Conservation (phyloP, 1,140 invertebrate species). For the Orius laevigatus region DNA sequence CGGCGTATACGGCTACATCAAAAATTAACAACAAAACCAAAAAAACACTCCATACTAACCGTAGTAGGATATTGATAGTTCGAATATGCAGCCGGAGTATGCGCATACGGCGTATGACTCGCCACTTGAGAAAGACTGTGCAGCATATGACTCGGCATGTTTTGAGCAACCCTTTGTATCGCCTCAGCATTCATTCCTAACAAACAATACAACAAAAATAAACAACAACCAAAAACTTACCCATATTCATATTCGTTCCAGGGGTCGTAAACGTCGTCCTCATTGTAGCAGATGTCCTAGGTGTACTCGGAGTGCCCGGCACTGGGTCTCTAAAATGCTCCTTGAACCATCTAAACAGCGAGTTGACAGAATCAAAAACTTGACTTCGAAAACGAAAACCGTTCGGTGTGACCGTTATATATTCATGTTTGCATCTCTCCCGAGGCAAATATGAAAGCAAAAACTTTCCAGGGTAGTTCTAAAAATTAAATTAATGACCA, state of each 20-base stretch:
- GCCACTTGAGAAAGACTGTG: conserved; percentile 51
- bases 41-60: conserved; percentile 22
- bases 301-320: conserved; percentile 60
- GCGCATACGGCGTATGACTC: conserved; percentile 49
- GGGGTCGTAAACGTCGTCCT: conserved; percentile 54
- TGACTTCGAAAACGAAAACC: conserved; percentile 83
- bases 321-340: conserved; percentile 88
- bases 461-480: conserved; percentile 88
- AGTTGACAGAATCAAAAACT: conserved; percentile 68
- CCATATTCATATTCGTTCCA: conserved; percentile 22
- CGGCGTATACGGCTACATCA: conserved; percentile 55
- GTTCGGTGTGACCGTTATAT: conserved; percentile 75
- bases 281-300: conserved; percentile 32
- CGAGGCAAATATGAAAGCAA: conserved; percentile 84
- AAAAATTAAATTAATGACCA: conserved; percentile 20
- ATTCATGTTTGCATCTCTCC: conserved; percentile 73
- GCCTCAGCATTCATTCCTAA: conserved; percentile 45
- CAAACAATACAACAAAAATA: neutral
- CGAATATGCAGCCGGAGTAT: conserved; percentile 37
- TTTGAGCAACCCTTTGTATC: conserved; percentile 55
- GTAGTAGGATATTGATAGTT: conserved; percentile 38
- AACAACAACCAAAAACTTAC: neutral
- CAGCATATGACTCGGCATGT: conserved; percentile 52
- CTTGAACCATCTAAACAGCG: conserved; percentile 91
- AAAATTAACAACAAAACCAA: neutral